Conservation (phyloP, 2,797 vertebrate species). For the Perodicticus potto region DNA sequence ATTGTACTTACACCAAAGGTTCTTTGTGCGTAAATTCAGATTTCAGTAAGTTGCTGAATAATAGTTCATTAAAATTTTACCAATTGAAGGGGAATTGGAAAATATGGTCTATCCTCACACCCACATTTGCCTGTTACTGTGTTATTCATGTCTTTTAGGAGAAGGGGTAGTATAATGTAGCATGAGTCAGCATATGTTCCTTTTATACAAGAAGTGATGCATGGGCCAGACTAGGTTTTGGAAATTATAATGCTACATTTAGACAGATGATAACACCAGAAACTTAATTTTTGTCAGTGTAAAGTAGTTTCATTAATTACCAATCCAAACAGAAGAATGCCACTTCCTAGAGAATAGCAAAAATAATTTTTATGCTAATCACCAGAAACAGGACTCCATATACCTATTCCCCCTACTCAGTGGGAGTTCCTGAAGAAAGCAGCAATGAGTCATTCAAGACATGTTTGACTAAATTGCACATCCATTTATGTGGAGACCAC, state of each 20-base stretch:
- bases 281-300: not conserved
- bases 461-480: not conserved
- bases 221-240: not conserved
- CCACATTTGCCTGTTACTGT: not conserved
- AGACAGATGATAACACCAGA: not conserved
- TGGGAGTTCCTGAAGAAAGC: not conserved
- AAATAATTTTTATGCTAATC: not conserved
- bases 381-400: not conserved
- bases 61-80: not conserved
- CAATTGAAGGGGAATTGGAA: not conserved
- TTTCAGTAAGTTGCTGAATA: not conserved
- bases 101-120: not conserved
- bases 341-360: not conserved
- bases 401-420: not conserved
- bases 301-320: not conserved
- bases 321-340: not conserved
- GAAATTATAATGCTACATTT: not conserved
- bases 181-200: not conserved
- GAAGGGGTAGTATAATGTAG: not conserved
- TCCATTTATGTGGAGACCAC: not conserved
- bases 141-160: not conserved
- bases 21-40: not conserved
- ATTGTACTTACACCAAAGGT: not conserved
- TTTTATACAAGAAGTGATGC: not conserved
- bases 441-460: not conserved